Conservation (phyloP, 2,113 vertebrate species). For the Scomber scombrus region DNA sequence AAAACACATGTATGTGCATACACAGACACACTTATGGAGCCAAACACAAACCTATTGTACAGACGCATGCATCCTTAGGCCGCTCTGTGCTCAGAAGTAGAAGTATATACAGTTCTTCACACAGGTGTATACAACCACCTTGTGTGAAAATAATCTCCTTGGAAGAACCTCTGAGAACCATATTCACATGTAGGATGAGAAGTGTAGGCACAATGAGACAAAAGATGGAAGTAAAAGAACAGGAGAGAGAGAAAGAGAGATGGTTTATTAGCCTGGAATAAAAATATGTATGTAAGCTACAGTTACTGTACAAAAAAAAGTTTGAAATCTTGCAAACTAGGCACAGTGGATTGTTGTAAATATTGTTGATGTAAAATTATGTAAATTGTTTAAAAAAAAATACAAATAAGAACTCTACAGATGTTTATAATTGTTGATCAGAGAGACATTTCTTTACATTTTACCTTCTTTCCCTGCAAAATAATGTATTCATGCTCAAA, state of each 20-base stretch:
- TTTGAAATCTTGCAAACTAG: not conserved
- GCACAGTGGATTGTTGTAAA: not conserved
- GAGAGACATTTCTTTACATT: not conserved
- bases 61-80: not conserved
- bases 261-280: not conserved
- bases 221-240: conserved; percentile 22
- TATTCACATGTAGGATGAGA: not conserved
- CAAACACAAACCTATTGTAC: not conserved
- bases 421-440: not conserved
- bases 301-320: not conserved
- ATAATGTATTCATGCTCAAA: not conserved
- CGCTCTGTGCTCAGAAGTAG: not conserved
- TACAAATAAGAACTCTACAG: not conserved
- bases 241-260: not conserved
- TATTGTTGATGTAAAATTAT: not conserved
- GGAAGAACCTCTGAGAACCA: not conserved
- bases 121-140: not conserved
- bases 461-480: not conserved
- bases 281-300: not conserved
- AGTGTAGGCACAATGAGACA: not conserved
- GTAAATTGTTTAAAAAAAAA: not conserved
- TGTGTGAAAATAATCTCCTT: not conserved
- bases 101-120: not conserved
- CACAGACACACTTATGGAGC: conserved; percentile 42
- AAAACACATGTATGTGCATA: not conserved